phyloP scores from a whole-genome alignment of 37 sponge, comb jelly and placozoan species.

The Ianthella basta region DNA sequence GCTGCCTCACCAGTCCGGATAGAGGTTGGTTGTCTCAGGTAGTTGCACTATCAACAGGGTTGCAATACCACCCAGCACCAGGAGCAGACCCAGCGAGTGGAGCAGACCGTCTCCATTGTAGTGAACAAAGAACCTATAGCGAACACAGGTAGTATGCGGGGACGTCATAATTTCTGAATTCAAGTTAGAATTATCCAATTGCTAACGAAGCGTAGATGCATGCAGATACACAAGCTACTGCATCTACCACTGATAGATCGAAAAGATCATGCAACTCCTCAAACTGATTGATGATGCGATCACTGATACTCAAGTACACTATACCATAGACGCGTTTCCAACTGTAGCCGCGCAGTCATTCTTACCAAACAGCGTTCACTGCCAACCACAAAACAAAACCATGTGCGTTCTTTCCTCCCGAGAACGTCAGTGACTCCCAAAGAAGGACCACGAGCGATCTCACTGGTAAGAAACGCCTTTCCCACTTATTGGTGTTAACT shows the following conservation, averaged over 20 bases:
- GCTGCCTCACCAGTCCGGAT: constrained; percentile 2
- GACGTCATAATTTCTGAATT: no score
- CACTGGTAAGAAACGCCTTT: background rate
- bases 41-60: background rate
- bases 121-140: background rate
- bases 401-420: background rate
- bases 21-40: background rate
- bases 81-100: background rate
- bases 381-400: background rate
- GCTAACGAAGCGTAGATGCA: no score
- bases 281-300: no score
- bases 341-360: background rate
- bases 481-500: background rate
- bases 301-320: no score
- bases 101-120: background rate
- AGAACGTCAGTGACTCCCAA: constrained; percentile 10
- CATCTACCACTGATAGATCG: no score
- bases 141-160: background rate
- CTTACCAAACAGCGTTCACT: constrained; percentile 14
- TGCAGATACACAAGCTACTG: no score
- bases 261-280: no score
- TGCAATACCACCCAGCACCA: background rate
- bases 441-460: background rate
- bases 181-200: no score
- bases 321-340: no score